These are phyloP conservation scores for Epinotia brunnichana DNA, from an alignment of 2,888 invertebrate species.

Conservation along the genomic window DNA sequence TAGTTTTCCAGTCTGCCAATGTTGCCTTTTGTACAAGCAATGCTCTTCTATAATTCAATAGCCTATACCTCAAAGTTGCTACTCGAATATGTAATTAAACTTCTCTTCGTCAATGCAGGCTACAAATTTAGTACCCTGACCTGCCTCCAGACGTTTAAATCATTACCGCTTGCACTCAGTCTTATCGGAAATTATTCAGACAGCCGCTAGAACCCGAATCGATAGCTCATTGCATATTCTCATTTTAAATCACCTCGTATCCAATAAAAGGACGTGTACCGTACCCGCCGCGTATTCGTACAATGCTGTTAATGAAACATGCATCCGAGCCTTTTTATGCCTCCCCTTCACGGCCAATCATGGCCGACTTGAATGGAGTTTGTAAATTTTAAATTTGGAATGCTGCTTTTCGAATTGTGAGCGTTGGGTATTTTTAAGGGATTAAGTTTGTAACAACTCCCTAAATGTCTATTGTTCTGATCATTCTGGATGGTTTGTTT, in stretches of 20 bases:
- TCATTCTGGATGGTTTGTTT: too few species aligned
- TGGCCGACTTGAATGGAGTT: slow-evolving; percentile 54
- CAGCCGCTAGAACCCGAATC: slow-evolving; percentile 54
- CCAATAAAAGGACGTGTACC: slow-evolving; percentile 61
- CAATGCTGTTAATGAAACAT: slow-evolving; percentile 74
- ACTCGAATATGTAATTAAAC: slow-evolving; percentile 19
- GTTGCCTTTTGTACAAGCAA: neutral
- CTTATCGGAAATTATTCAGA: slow-evolving; percentile 55
- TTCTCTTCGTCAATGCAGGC: slow-evolving; percentile 16
- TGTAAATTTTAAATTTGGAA: slow-evolving; percentile 64
- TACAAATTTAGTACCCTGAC: slow-evolving; percentile 18
- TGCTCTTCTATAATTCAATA: neutral
- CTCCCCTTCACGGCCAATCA: slow-evolving; percentile 63
- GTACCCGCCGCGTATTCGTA: slow-evolving; percentile 63
- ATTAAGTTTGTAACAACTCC: neutral
- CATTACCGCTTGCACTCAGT: slow-evolving; percentile 50
- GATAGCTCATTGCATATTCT: slow-evolving; percentile 72
- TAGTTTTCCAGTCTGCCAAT: neutral
- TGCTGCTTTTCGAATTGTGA: slow-evolving; percentile 8
- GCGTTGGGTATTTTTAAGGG: slow-evolving; percentile 6
- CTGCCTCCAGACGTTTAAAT: slow-evolving; percentile 46
- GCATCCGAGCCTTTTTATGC: slow-evolving; percentile 62
- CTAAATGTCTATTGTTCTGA: neutral
- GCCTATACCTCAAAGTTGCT: neutral
- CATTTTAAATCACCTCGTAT: slow-evolving; percentile 65